Evolutionary conservation across 2,113 vertebrate genomes (phyloP).

Genomic region (Tiliqua scincoides): DNA sequence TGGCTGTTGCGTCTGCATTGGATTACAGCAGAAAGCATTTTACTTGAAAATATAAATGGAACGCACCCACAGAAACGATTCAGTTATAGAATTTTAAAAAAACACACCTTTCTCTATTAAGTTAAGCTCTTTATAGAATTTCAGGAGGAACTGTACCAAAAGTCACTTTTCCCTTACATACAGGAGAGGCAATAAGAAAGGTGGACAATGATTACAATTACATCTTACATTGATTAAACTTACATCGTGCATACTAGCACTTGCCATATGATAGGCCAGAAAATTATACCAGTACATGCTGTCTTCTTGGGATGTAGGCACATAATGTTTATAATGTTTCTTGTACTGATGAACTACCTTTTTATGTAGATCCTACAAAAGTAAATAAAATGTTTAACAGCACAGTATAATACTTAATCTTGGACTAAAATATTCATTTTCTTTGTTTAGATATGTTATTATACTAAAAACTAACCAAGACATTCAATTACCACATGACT

Average conservation of each 20-base stretch:
- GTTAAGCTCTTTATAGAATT: background rate
- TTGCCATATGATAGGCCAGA: slow-evolving; percentile 91
- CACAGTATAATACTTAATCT: background rate
- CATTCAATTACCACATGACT: background rate
- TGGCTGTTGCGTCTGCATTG: background rate
- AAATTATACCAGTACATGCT: slow-evolving; percentile 94
- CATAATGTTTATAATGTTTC: slow-evolving; percentile 73
- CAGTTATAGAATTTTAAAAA: background rate
- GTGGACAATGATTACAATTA: slow-evolving; percentile 64
- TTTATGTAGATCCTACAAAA: slow-evolving; percentile 85
- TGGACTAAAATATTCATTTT: background rate
- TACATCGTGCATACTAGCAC: slow-evolving; percentile 89
- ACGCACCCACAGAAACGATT: background rate
- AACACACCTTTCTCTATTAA: background rate
- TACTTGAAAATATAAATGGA: background rate
- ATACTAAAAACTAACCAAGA: background rate
- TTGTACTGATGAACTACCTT: slow-evolving; percentile 91
- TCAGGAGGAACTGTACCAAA: background rate
- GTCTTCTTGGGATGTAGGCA: slow-evolving; percentile 83
- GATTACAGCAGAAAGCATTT: background rate
- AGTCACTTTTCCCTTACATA: background rate
- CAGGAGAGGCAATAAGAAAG: slow-evolving; percentile 6
- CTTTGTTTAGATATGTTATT: background rate
- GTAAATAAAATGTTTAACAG: slow-evolving; percentile 35
- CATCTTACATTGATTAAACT: slow-evolving; percentile 75